Percentiles rank a stretch among this genome's conserved stretches.
These are phyloP conservation scores for Amphibalanus amphitrite DNA, from an alignment of 1,140 invertebrate species.

Conservation along the genomic window DNA sequence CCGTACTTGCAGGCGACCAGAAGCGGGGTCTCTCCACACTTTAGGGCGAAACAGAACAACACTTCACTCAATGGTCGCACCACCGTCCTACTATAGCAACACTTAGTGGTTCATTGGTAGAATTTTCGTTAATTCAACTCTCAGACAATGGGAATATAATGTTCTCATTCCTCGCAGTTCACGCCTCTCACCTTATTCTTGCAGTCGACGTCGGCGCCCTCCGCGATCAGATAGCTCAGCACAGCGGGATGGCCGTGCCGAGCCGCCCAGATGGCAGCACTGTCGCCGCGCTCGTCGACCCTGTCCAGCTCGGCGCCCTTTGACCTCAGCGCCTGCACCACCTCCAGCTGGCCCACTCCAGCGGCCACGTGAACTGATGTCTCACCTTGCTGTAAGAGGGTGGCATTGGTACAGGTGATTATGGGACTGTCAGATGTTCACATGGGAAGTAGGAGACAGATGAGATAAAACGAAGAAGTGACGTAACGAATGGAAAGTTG, in stretches of 20 bases:
- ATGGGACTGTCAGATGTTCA: too few species aligned
- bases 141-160: too few species aligned
- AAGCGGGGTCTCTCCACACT: conserved; percentile 36
- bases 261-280: conserved; percentile 40
- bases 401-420: background rate
- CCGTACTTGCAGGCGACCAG: conserved; percentile 39
- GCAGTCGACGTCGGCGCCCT: conserved; percentile 30
- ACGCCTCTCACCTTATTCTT: conserved; percentile 31
- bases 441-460: too few species aligned
- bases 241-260: conserved; percentile 37
- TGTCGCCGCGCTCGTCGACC: conserved; percentile 37
- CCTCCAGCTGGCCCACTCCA: conserved; percentile 35
- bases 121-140: too few species aligned
- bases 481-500: too few species aligned
- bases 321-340: conserved; percentile 33
- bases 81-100: too few species aligned
- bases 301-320: conserved; percentile 32
- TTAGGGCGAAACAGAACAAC: conserved; percentile 6
- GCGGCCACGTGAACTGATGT: conserved; percentile 39
- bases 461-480: too few species aligned
- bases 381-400: conserved; percentile 34
- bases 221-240: conserved; percentile 29
- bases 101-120: too few species aligned
- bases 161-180: too few species aligned
- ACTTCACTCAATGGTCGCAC: too few species aligned